Base-by-base conservation (phyloP, 2,113 vertebrate genomes). In the Mirounga angustirostris region DNA sequence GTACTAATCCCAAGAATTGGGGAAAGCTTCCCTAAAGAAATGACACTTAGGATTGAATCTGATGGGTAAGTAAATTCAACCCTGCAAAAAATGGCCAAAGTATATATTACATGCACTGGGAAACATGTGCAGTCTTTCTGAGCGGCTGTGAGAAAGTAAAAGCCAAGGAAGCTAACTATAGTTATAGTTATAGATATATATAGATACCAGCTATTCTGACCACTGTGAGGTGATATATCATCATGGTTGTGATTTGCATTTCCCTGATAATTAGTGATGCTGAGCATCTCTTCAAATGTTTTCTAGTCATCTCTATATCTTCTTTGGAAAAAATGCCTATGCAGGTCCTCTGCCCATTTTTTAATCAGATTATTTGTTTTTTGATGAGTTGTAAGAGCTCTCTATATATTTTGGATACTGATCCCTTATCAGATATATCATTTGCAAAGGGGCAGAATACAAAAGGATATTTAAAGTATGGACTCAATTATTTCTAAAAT, bases 401-500 rank as follows among this genome's bases (percentile, higher is more conserved):
- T 73, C 36, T 73, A 40, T 40, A 40, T 40, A 73, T 40, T 73
- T 73, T 73, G 69, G 69, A 24, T 40, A 73, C 36, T 40, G 21
- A 73, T 73, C 21, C 36, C 69, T 73, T 73, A 73, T 40, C 69
- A 73, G 36, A 40, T 24, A 40, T 40, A 73, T 40, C 69, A 73
- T 40, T 73, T 40, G 30, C 8, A 22, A 78, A 82, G n/a, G 56
- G 22, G 52, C 33, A 71, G 11, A 81, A 73, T 43, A 67, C 26
- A 54, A 61, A 82, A 91, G 33, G 33, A 59, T n/a, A 43, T 22
- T 84, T 52, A 90, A 19, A 36, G 11, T 54, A 82, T 21, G 7
- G 95, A 91, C 24, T 81, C 71, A 71, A 58, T 85, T 63, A 89
- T 58, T 93, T 90, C 52, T 82, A 33, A 43, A 79, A 61, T 36